phyloP scores from a whole-genome alignment of 2,888 invertebrate species.

The Aethes cnicana region DNA sequence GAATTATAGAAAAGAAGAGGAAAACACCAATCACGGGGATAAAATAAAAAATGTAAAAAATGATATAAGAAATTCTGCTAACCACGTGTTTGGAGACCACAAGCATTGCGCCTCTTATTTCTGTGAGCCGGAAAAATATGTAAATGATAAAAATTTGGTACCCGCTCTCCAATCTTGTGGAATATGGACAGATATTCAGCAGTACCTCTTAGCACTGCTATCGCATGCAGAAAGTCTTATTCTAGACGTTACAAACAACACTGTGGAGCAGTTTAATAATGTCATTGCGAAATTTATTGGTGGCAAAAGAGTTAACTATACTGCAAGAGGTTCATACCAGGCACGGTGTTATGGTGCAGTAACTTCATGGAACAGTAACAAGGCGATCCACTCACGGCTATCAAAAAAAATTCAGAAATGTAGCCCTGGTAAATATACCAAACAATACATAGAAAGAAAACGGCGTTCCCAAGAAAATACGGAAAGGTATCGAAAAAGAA shows the following conservation, averaged over 20 bases:
- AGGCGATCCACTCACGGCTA: neutral
- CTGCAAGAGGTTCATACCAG: conserved; percentile 37
- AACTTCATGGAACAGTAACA: no score
- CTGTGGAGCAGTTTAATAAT: conserved; percentile 42
- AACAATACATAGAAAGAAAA: conserved; percentile 20
- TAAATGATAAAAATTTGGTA: neutral
- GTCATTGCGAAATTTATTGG: conserved; percentile 43
- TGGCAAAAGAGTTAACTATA: conserved; percentile 46
- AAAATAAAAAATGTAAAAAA: conserved; percentile 2
- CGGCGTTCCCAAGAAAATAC: conserved; percentile 10
- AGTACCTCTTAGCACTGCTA: neutral
- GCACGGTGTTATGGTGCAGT: conserved; percentile 43
- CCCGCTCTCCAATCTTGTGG: neutral
- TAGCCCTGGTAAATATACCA: conserved; percentile 19
- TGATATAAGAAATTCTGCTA: neutral
- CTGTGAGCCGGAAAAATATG: neutral
- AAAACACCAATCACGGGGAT: neutral
- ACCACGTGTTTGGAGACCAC: conserved; percentile 2
- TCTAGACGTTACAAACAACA: conserved; percentile 37
- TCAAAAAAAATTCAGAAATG: conserved; percentile 8
- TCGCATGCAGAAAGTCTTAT: neutral
- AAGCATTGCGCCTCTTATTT: neutral
- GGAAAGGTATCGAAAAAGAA: conserved; percentile 18
- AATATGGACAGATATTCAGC: neutral
- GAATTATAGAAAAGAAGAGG: neutral